Evolutionary conservation across 2,797 vertebrate species (phyloP), one percentile per base, ranked within the genome.

Genomic region (Spinibarbus caldwelli): DNA sequence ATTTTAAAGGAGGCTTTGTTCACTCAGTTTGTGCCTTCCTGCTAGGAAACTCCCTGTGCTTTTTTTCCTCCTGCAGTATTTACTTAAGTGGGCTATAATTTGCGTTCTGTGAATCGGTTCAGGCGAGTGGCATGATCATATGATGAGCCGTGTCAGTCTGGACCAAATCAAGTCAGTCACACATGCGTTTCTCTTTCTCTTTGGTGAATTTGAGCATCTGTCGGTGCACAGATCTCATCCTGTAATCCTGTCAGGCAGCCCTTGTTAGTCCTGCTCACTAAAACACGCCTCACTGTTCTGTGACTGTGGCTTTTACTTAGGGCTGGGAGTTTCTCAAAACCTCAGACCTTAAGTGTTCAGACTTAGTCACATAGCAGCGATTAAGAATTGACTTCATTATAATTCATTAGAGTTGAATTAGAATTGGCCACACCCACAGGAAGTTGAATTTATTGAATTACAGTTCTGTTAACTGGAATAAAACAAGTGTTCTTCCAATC

Each of bases 1-100:
- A 87, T 89, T 88, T 89, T 85, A 71, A 88, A 89, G 84, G 86
- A 86, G 86, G 38, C 84, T 87, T 81, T 81, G 87, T 88, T 83
- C 78, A 82, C 81, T 89, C 75, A 84, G 82, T 91, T 78, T 85
- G 86, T 84, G 81, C 84, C 41, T 78, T 82, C 78, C 52, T 72
- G 54, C 72, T 70, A 80, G 86, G 88, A 91, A 89, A 89, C 87
- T 89, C 88, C 91, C 87, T 83, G 71, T 71, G 67, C 43, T 31
- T 85, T 83, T n/a, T 80, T 47, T 47, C 77, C 41, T 87, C 54
- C 47, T 64, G 68, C 72, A 81, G 31, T 76, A 62, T 86, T 81
- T 73, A 57, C 29, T 85, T 31, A 71, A 79, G 87, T 86, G 67
- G 81, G 49, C 71, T 87, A 68, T 90, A 88, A 90, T 91, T 89